phyloP scores from a whole-genome alignment of 2,113 vertebrate species.

The Eudyptes chrysolophus region DNA sequence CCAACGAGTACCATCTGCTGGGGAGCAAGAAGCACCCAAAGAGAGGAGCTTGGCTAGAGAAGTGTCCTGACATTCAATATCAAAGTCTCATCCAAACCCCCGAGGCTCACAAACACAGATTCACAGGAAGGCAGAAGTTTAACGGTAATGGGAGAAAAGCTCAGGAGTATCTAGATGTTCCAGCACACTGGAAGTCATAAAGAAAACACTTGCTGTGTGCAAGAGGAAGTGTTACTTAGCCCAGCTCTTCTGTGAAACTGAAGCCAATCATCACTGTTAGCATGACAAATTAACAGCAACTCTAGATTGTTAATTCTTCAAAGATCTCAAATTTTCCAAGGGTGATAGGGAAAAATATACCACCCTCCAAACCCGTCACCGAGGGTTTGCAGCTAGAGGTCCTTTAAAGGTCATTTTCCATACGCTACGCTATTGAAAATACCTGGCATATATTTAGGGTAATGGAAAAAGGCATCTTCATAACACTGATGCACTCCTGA shows the following conservation, averaged over 20 bases:
- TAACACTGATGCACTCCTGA: not conserved
- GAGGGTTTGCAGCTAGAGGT: not conserved
- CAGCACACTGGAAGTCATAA: not conserved
- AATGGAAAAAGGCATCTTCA: not conserved
- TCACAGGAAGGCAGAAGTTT: not conserved
- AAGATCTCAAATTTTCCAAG: not conserved
- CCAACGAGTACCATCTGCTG: not conserved
- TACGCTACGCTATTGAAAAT: not conserved
- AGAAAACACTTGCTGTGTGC: not conserved
- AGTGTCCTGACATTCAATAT: fast-evolving
- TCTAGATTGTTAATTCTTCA: not conserved
- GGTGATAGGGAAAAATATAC: not conserved
- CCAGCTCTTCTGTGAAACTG: not conserved
- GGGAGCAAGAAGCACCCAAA: not conserved
- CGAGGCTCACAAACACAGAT: not conserved
- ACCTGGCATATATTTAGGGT: not conserved
- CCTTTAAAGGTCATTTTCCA: not conserved
- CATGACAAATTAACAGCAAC: not conserved
- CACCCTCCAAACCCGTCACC: not conserved
- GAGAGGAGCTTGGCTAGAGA: not conserved
- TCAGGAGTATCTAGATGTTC: not conserved
- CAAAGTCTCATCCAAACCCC: not conserved
- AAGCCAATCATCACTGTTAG: not conserved
- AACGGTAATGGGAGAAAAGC: not conserved
- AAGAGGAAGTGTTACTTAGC: not conserved